These are phyloP conservation scores for Entelurus aequoreus DNA, from an alignment of 2,113 vertebrate species.

Conservation along the genomic window DNA sequence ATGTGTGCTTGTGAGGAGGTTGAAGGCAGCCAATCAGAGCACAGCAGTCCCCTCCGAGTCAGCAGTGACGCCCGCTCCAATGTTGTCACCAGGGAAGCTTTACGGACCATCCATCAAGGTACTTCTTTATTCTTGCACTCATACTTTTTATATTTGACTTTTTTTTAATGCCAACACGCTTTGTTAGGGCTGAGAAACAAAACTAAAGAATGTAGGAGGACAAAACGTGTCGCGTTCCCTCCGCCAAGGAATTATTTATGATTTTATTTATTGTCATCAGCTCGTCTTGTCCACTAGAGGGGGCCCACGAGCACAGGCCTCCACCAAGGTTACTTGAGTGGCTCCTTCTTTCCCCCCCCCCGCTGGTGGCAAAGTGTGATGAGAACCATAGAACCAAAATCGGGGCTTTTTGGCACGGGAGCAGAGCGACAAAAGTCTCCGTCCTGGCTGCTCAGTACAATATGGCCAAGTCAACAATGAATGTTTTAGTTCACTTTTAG, in stretches of 20 bases:
- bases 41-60: conserved; percentile 41
- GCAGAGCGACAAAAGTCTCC: too few relatives aligned
- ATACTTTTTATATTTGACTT: conserved; percentile 60
- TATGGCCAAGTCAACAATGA: too few relatives aligned
- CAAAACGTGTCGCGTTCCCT: conserved; percentile 62
- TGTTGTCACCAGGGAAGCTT: conserved; percentile 50
- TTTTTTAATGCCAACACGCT: conserved; percentile 70
- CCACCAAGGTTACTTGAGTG: not conserved
- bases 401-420: not conserved
- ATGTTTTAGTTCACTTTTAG: too few relatives aligned
- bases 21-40: conserved; percentile 45
- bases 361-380: not conserved
- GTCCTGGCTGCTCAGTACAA: not conserved
- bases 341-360: too few relatives aligned
- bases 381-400: not conserved
- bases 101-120: conserved; percentile 27
- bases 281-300: not conserved
- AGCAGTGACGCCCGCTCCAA: conserved; percentile 34
- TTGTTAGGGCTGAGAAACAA: conserved; percentile 65
- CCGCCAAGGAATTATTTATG: not conserved
- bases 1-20: conserved; percentile 7
- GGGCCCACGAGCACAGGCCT: not conserved
- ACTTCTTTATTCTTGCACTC: too few relatives aligned
- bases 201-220: conserved; percentile 91
- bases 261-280: not conserved